Base-by-base conservation (phyloP, 2,113 vertebrate genomes). In the Solea solea region DNA sequence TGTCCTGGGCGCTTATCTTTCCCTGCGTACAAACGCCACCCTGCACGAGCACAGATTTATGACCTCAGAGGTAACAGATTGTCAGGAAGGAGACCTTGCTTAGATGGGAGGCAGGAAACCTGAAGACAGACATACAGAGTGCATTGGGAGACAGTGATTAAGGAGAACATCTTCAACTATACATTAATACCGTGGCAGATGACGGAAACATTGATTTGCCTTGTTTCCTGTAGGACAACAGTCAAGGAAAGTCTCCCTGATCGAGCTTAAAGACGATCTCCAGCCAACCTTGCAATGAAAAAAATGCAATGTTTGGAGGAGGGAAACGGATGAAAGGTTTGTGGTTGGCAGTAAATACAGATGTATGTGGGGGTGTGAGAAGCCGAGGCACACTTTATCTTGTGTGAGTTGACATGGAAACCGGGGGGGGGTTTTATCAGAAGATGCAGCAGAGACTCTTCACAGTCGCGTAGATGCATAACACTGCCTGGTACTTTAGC, bases 91-190 rank as follows among this genome's bases (percentile, higher is more conserved):
- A 27, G n/a, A 42, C 27, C 48, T 50, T 1, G 3, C 34, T 56
- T 60, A 60, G 56, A 7, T 1, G 14, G 28, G 55, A 77, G 11
- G 40, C 8, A n/a, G 34, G 62, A 70, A 45, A 49, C 5, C 5
- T 34, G 21, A 48, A 66, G 49, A 12, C n/a, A 34, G 21, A 61
- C 15, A 45, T 57, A 7, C 44, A 3, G 10, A 34, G 34, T 34
- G 12, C 12, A 34, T 16, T 55, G 8, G 53, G 9, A 65, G 69
- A 64, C 66, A 40, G 62, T 34, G 5, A 6, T 6, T 34, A 3
- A 34, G 45, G 34, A 58, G 65, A 73, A 59, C 16, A 27, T 69
- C 48, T 74, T 59, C 59, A 77, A 74, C 58, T 74, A 6, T 69
- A 5, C 64, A 72, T 75, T 78, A 64, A 41, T 3, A 8, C 53